These are phyloP conservation scores for Crypturellus tataupa DNA, from an alignment of 2,797 vertebrate species.

Conservation along the genomic window DNA sequence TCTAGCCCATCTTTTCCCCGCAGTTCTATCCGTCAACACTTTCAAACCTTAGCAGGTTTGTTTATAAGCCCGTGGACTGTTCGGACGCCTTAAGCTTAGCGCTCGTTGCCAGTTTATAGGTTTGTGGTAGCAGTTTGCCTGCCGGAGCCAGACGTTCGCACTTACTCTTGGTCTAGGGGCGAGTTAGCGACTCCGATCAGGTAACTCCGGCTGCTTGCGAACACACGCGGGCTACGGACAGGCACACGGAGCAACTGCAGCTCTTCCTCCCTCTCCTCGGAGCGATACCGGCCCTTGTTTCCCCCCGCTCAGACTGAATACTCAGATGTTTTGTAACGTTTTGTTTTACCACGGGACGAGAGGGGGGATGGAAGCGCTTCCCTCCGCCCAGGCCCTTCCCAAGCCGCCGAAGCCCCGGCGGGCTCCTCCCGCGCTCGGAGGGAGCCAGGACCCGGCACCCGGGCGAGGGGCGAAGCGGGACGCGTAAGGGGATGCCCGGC, in stretches of 20 bases:
- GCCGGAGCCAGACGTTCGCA: not conserved
- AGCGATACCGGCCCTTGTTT: not conserved
- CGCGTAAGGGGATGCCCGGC: too few relatives aligned
- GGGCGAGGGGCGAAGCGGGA: rapidly evolving
- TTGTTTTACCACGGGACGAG: not conserved
- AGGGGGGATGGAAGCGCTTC: rapidly evolving
- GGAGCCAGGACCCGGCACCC: not conserved
- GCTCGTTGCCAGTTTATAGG: not conserved
- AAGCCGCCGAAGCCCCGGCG: too few relatives aligned
- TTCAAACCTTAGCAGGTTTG: not conserved
- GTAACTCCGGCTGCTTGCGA: not conserved
- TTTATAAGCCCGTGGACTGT: not conserved
- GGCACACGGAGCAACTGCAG: not conserved
- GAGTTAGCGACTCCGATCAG: not conserved
- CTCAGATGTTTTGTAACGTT: not conserved
- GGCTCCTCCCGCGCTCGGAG: too few relatives aligned
- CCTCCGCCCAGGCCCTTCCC: not conserved
- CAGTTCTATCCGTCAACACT: not conserved
- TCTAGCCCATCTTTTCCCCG: not conserved
- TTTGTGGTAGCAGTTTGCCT: not conserved
- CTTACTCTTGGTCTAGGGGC: not conserved
- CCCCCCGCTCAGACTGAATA: rapidly evolving
- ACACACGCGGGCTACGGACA: rapidly evolving
- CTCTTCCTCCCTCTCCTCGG: not conserved
- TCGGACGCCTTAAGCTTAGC: not conserved